Evolutionary conservation across 2,888 invertebrate species (phyloP), one percentile per base, ranked within the genome.

Genomic region (Strigamia maritima): DNA sequence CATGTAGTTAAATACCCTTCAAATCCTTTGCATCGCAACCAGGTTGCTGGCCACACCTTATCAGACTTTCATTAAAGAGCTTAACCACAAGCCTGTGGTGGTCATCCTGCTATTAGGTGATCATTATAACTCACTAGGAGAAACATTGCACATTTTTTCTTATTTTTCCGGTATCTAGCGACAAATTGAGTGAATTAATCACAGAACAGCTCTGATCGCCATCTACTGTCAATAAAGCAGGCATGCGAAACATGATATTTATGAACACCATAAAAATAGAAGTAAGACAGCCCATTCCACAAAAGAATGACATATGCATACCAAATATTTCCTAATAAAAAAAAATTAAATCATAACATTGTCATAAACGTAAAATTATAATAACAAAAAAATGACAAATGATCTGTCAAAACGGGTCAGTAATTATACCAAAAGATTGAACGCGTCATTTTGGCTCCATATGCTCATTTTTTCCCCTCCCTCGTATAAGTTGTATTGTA

Each of bases 61-160:
- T 54, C 54, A 54, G 54, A 54, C 54, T 54, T 54, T 54, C 54
- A 54, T 54, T 54, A 54, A 54, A 54, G 54, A 54, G 54, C 54
- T 54, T 54, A 54, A 54, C 54, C 54, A 54, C 54, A 54, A 54
- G 54, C 54, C 54, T 54, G 54, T 54, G 54, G 54, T 54, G 54
- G 54, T 54, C 54, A 54, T 54, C 54, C 54, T 54, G 54, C 54
- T 54, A 54, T 54, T 54, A 54, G 54, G 54, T 54, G 54, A 54
- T 54, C 54, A 54, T 54, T 54, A 54, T 54, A 54, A 54, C 54
- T 54, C 54, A 54, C 54, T 54, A 54, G 8, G 54, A n/a, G 54
- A 54, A 54, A 54, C 54, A 54, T 54, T 54, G 19, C 54, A 54
- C 54, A 54, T 54, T 54, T 54, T 44, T 19, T 19, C 54, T 19